phyloP scores from a whole-genome alignment of 2,797 vertebrate genomes.

The Hipposideros larvatus region DNA sequence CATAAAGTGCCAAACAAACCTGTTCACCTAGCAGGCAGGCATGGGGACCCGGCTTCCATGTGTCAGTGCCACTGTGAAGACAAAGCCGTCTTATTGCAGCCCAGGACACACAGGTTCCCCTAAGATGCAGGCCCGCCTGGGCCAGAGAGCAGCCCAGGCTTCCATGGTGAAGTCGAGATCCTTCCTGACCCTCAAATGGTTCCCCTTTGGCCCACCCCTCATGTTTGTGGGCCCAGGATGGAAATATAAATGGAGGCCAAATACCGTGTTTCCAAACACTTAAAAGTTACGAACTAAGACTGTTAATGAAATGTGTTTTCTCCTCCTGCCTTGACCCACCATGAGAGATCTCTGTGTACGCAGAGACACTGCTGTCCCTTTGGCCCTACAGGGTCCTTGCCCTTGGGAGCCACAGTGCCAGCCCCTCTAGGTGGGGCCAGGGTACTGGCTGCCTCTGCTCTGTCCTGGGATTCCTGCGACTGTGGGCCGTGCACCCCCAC shows the following conservation, averaged over 20 bases:
- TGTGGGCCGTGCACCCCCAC: neutral
- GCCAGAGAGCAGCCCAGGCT: neutral
- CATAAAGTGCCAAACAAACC: neutral
- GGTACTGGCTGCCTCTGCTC: neutral
- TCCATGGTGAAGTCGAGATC: neutral
- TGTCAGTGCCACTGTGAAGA: neutral
- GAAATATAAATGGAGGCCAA: neutral
- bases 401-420: neutral
- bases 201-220: neutral
- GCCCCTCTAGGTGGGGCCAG: neutral
- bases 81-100: neutral
- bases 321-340: neutral
- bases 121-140: accelerated
- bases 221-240: neutral
- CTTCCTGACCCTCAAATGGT: accelerated
- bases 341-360: neutral
- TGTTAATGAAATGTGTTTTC: neutral
- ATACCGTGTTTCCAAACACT: neutral
- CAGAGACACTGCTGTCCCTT: neutral
- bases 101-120: neutral
- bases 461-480: neutral
- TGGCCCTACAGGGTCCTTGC: neutral
- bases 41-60: accelerated
- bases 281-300: neutral
- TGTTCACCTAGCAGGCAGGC: neutral